Base-by-base conservation (phyloP, 2,797 vertebrate species). In the Alfaro cultratus region DNA sequence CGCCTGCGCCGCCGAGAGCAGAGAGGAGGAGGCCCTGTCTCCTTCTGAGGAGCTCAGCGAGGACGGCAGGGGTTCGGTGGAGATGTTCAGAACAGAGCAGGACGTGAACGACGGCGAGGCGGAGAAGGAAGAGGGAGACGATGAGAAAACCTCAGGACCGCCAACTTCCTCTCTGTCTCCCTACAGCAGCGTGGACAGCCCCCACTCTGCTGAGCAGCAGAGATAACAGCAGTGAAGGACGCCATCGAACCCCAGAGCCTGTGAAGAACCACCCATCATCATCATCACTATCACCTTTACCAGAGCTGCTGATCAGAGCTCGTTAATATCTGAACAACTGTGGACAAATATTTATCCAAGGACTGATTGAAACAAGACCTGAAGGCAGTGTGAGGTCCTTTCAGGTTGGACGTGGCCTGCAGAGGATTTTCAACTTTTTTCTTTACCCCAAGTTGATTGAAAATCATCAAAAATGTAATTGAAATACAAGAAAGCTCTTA, bases 21-120 rank as follows among this genome's bases (percentile, higher is more conserved):
- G 0, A 89, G 95, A 0, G 90, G 96, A 97, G 85, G 96, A 97
- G 94, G 95, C 94, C 79, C 93, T 97, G 83, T 97, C 96, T 0
- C 96, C 93, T 23, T 97, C 96, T 0, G 97, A 97, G 93, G 97
- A 97, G 79, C 96, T 96, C 79, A 96, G 96, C 0, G 96, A 97
- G 87, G 97, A 97, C 6, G 96, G 97, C 87, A 95, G 96, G 0
- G 91, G 95, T 85, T 96, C 97, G 0, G 96, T 94, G 87, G 96
- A 97, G 78, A 95, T 92, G 74, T 94, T 87, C 67, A 79, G 85
- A 80, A 88, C 83, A 7, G 86, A 86, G 34, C 80, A 47, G 10
- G 60, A 73, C 0, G 53, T 74, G 55, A 39, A 21, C 55, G 87
- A 76, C 74, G 81, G 74, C 77, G 90, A 84, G 0, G 73, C n/a